These are phyloP conservation scores for Litocranius walleri DNA, from an alignment of 2,113 vertebrate species.

Conservation along the genomic window DNA sequence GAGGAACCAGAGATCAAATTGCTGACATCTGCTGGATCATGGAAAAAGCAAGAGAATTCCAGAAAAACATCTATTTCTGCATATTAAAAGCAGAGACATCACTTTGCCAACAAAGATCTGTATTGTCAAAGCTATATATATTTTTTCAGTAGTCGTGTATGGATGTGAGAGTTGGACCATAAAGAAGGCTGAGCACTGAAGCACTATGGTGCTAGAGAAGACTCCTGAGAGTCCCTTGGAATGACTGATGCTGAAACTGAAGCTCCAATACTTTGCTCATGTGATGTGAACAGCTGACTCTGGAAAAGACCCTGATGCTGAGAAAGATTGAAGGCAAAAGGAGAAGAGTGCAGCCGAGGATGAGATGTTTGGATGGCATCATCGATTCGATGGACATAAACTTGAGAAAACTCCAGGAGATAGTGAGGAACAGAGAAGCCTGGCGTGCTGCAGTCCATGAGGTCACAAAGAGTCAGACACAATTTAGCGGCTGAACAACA, in stretches of 20 bases:
- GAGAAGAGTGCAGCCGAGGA: background rate
- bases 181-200: background rate
- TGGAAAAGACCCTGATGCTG: background rate
- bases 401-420: background rate
- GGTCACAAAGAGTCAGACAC: background rate
- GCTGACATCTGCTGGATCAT: background rate
- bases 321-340: background rate
- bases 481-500: background rate
- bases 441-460: rapidly evolving
- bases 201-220: background rate
- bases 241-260: background rate
- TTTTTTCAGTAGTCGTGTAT: background rate
- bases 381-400: background rate
- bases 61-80: background rate
- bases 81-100: background rate
- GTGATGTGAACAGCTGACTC: background rate
- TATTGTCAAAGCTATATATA: background rate
- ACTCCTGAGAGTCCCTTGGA: background rate
- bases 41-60: background rate
- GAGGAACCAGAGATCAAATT: background rate
- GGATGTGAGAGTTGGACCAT: background rate
- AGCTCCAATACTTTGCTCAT: background rate
- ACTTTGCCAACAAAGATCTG: background rate
- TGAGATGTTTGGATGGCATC: background rate
- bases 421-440: background rate